Percentiles rank a stretch among this genome's conserved stretches.
These are phyloP conservation scores for Enteromius viviparus DNA, from an alignment of 2,797 vertebrate genomes.

Conservation along the genomic window DNA sequence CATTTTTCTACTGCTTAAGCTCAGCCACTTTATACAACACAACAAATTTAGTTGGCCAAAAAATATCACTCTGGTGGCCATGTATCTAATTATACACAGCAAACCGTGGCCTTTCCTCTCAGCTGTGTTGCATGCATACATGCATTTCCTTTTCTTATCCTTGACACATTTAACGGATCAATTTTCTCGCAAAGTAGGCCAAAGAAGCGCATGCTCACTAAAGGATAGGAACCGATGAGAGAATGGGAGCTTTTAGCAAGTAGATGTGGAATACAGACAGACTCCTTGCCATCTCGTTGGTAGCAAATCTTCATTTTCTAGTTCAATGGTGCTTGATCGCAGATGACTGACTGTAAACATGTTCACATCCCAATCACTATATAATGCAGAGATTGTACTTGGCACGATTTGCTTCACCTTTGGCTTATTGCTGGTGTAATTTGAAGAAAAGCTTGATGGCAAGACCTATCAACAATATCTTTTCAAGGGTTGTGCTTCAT, in stretches of 20 bases:
- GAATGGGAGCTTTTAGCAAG: slow-evolving; percentile 11
- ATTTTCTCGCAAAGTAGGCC: slow-evolving; percentile 51
- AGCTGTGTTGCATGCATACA: slow-evolving; percentile 34
- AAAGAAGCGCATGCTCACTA: slow-evolving; percentile 20
- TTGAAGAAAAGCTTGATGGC: not conserved
- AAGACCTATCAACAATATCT: not conserved
- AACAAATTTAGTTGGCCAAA: not conserved
- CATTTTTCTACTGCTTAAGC: not conserved
- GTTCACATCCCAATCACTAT: not conserved
- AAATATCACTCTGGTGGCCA: not conserved
- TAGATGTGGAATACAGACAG: not conserved
- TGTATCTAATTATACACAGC: slow-evolving; percentile 39
- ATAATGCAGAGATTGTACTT: not conserved
- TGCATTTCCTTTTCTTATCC: slow-evolving; percentile 45
- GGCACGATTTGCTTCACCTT: not conserved
- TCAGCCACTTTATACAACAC: not conserved
- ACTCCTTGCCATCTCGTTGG: not conserved
- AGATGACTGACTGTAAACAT: not conserved
- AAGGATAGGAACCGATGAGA: not conserved
- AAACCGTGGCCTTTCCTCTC: slow-evolving; percentile 22
- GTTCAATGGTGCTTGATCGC: not conserved
- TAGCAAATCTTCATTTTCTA: not conserved
- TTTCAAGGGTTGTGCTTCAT: not conserved
- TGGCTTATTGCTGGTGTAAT: not conserved
- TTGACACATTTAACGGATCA: slow-evolving; percentile 58